Evolutionary conservation across 2,113 vertebrate species (phyloP).

Genomic region (Pseudonaja textilis): DNA sequence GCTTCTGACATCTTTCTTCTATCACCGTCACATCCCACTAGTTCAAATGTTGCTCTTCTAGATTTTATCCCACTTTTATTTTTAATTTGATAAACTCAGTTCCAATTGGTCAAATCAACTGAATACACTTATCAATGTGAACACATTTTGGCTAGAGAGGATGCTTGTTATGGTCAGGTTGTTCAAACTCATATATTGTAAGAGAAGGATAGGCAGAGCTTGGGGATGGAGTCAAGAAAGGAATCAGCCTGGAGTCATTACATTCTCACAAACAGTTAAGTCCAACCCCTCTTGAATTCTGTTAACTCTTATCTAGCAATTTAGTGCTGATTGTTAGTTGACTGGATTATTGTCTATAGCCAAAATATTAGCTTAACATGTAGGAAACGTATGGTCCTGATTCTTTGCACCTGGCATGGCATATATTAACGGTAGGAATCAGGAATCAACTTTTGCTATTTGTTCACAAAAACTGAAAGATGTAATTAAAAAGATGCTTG

Average conservation of each 20-base stretch:
- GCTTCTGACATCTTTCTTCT: conserved; percentile 43
- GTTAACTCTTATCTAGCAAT: too few relatives aligned
- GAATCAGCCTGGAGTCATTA: too few relatives aligned
- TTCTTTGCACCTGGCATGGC: too few relatives aligned
- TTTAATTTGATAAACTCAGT: not conserved
- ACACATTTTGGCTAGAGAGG: conserved; percentile 57
- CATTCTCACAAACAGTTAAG: too few relatives aligned
- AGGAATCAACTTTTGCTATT: not conserved
- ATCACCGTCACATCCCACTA: conserved; percentile 6
- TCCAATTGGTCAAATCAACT: not conserved
- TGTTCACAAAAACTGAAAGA: too few relatives aligned
- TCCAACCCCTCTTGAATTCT: too few relatives aligned
- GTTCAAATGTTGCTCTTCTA: conserved; percentile 53
- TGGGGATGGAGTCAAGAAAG: too few relatives aligned
- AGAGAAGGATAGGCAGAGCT: too few relatives aligned
- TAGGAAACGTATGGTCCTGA: too few relatives aligned
- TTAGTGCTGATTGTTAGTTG: too few relatives aligned
- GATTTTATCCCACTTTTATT: not conserved
- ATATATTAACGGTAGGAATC: conserved; percentile 51
- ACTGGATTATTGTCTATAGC: too few relatives aligned
- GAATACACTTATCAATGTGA: conserved; percentile 37
- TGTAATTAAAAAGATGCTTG: conserved; percentile 37
- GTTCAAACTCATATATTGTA: conserved; percentile 46
- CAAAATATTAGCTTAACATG: too few relatives aligned
- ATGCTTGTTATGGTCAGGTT: conserved; percentile 53